phyloP scores from a whole-genome alignment of 2,888 invertebrate species.

The Ashinkailepas kermadecensis region DNA sequence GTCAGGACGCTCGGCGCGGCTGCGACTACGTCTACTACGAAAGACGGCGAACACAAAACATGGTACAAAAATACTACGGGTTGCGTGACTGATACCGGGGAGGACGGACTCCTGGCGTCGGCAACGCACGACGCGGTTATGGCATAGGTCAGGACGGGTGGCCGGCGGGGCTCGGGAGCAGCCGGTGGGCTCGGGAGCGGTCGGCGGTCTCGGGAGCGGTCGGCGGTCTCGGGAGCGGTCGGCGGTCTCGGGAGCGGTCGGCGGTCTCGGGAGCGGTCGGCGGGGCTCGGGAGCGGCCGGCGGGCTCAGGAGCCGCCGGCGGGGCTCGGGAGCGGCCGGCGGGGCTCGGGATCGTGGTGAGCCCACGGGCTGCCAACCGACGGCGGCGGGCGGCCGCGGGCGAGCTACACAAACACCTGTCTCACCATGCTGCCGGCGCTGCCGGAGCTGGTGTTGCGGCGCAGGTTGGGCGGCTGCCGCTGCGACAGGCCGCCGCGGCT shows the following conservation, averaged over 20 bases:
- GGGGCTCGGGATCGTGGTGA: too few species aligned
- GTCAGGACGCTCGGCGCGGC: neutral
- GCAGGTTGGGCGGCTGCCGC: slow-evolving; percentile 47
- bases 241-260: too few species aligned
- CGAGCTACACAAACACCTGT: slow-evolving; percentile 5
- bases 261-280: neutral
- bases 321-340: neutral
- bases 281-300: neutral
- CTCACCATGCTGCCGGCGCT: slow-evolving; percentile 25
- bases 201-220: slow-evolving; percentile 40
- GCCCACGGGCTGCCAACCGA: too few species aligned
- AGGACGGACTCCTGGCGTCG: too few species aligned
- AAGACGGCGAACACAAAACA: neutral
- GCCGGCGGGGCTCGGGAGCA: neutral
- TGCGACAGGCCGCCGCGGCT: slow-evolving; percentile 61
- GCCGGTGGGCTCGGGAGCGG: slow-evolving; percentile 74
- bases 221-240: too few species aligned
- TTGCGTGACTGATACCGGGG: too few species aligned
- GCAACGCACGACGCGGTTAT: too few species aligned
- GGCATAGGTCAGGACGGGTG: too few species aligned
- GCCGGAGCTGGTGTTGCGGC: slow-evolving; percentile 29
- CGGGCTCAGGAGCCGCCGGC: slow-evolving; percentile 79
- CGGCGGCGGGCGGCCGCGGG: too few species aligned
- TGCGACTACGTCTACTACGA: neutral
- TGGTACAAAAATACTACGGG: neutral